Base-by-base conservation (phyloP, 2,888 invertebrate species). In the Drosophila nr. fundita region DNA sequence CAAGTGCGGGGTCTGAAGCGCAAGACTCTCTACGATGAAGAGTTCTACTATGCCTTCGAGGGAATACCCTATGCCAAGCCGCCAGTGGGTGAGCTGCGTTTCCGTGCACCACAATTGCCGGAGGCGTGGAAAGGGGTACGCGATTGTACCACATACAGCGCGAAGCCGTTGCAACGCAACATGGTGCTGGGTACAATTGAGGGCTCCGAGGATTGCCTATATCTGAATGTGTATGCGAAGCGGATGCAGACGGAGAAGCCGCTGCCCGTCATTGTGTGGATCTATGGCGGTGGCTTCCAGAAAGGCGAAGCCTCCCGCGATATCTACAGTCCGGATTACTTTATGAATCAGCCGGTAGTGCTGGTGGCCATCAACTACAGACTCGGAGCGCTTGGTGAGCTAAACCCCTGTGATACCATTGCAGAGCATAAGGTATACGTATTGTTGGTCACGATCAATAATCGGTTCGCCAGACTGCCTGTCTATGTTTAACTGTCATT, bases 181-280 rank as follows among this genome's bases (percentile, higher is more conserved):
- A 73, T 90, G 38, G 60, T 92, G 1, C 64, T 92, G 38, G 87
- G 92, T 18, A 34, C 78, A 5, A 59, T 78, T 0, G 79, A 88
- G n/a, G 94, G 94, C 4, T 89, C 92, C 18, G 95, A 95, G 86
- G 94, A 94, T 77, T 95, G 94, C 68, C 85, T 94, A 1, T 93
- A 94, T 81, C 80, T 94, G 21, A 94, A 94, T 87, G 91, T 94
- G 0, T 93, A 91, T 65, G 81, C 81, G 0, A 92, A 91, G 68
- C 70, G 80, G 57, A 80, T 92, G 76, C 73, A 38, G 64, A 80
- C 59, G 52, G 69, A 34, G 58, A 78, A 75, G 75, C 89, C 83
- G 3, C 70, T 91, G 34, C 92, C 93, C 1, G 93, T 94, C 0
- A 92, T 94, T 92, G 92, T 94, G 1, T 94, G 93, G 91, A 92